Evolutionary conservation across 2,888 invertebrate genomes (phyloP), one percentile per base, ranked within the genome.

Genomic region (Mesorhabditis sp.): DNA sequence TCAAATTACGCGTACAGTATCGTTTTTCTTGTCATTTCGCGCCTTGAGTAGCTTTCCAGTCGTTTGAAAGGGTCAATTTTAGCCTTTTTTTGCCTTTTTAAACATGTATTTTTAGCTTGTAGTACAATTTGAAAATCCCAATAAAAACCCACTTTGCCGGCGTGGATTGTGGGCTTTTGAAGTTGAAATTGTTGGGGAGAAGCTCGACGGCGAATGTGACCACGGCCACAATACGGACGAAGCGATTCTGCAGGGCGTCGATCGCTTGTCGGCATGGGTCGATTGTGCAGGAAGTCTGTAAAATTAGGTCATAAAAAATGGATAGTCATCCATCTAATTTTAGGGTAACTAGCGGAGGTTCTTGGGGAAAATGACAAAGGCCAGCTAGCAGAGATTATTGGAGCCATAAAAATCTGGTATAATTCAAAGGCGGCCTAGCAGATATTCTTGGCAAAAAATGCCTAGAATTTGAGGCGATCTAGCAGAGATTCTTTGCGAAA

Each of bases 191-290:
- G 10, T 79, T 78, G 4, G 83, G 79, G 43, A 83, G 73, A 62
- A 83, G 77, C 63, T 83, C 81, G 43, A 82, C 78, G 65, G 81
- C 79, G 67, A 83, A 81, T 45, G 77, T 78, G 43, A 83, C 83
- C n/a, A 82, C 82, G 44, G 82, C 78, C 66, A 82, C 81, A 15
- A 83, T 72, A 13, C 83, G 79, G n/a, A 83, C 80, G 63, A 76
- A 77, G 62, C 83, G 77, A 15, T 82, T 81, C 72, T 82, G 81
- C 10, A 83, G 74, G 58, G 83, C 83, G 66, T 83, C 83, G 61
- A 82, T 77, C n/a, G 83, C 83, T 70, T 83, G 83, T 58, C 83
- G 74, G 44, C 78, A 81, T 42, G 83, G 83, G 67, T 83, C 83
- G 61, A 83, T 83, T 3, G 83, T 82, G 58, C 78, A 76, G 7